These are phyloP conservation scores for Yponomeuta evonymella DNA, from an alignment of 2,888 invertebrate genomes.

Conservation along the genomic window DNA sequence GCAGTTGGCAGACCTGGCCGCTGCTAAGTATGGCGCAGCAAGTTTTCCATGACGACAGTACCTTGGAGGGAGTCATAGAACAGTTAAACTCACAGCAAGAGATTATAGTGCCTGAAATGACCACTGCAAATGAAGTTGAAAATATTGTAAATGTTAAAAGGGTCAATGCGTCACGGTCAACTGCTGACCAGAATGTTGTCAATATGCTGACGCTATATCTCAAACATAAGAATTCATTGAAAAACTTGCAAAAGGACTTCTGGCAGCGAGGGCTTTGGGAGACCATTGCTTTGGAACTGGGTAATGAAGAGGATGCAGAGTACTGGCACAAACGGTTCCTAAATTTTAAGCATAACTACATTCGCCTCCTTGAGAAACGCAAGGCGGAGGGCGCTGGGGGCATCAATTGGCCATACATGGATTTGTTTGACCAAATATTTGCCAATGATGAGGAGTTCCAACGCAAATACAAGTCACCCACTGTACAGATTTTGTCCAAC, in stretches of 20 bases:
- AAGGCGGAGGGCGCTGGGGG: conserved; percentile 33
- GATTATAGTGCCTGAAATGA: background rate
- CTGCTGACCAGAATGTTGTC: conserved; percentile 47
- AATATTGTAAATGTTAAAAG: conserved; percentile 32
- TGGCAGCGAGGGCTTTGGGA: conserved; percentile 56
- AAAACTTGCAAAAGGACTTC: conserved; percentile 39
- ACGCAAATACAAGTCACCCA: conserved; percentile 33
- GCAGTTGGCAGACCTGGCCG: conserved; percentile 41
- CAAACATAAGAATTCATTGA: conserved; percentile 40
- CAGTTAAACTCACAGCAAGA: background rate
- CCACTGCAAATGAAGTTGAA: background rate
- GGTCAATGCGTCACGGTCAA: conserved; percentile 22
- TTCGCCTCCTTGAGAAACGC: conserved; percentile 48
- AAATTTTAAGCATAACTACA: conserved; percentile 63
- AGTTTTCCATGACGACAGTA: conserved; percentile 50
- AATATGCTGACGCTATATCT: conserved; percentile 52
- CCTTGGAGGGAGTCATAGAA: background rate
- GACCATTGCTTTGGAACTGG: conserved; percentile 52
- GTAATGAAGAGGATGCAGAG: conserved; percentile 46
- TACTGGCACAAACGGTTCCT: conserved; percentile 63
- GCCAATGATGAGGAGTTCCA: conserved; percentile 49
- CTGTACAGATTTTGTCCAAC: background rate
- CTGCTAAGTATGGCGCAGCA: conserved; percentile 50
- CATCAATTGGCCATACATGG: conserved; percentile 58
- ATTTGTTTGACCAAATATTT: conserved; percentile 55